A percentile compares a stretch with the other conserved stretches of the same genome.
Conservation (phyloP, 2,797 vertebrate genomes). For the Acanthurus leucopareius region DNA sequence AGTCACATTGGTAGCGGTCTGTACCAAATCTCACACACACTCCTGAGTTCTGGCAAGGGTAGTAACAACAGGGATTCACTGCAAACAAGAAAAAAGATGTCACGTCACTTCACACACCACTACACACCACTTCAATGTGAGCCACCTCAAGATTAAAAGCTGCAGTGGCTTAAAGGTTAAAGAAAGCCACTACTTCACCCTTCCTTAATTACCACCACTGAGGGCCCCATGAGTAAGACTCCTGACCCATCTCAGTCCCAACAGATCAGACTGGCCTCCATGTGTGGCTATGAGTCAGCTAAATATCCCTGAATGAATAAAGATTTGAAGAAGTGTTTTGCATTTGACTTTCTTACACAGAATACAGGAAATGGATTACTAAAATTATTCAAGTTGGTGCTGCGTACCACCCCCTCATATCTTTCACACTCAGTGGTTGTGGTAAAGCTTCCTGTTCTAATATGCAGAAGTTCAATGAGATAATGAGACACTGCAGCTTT, state of each 20-base stretch:
- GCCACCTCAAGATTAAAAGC: no score
- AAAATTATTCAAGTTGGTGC: background rate
- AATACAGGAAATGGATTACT: background rate
- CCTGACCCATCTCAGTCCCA: background rate
- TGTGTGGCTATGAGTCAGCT: background rate
- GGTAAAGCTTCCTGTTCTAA: constrained; percentile 53
- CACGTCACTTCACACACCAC: no score
- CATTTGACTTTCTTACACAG: background rate
- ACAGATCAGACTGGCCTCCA: background rate
- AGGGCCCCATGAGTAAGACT: background rate
- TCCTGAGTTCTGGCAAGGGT: constrained; percentile 93
- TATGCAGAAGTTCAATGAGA: constrained; percentile 45
- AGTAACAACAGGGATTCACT: constrained; percentile 96
- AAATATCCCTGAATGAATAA: background rate
- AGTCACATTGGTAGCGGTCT: constrained; percentile 91
- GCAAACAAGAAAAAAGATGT: constrained; percentile 14
- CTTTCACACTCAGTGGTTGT: constrained; percentile 2
- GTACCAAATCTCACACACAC: constrained; percentile 89
- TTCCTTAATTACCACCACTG: background rate
- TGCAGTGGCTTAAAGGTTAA: background rate
- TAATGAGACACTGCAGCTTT: constrained; percentile 28
- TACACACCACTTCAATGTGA: no score
- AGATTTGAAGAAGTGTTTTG: background rate
- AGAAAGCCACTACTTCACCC: background rate
- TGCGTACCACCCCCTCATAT: constrained; percentile 24